Evolutionary conservation across 1,140 invertebrate species (phyloP).

Genomic region (Drosophila subpulchrella): DNA sequence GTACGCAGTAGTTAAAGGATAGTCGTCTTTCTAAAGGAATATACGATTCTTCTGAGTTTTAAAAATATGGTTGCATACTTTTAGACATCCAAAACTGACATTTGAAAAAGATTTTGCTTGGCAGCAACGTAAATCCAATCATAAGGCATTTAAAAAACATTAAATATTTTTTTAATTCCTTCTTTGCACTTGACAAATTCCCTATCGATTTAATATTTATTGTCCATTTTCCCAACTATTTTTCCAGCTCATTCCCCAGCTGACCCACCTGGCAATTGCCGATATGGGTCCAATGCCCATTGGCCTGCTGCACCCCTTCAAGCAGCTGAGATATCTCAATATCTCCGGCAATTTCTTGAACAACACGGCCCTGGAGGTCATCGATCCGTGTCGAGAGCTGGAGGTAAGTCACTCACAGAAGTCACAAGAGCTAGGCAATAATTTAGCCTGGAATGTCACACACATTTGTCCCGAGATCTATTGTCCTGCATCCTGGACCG

Average conservation of each 20-base stretch:
- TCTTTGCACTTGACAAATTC: not conserved
- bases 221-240: not conserved
- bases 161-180: too few relatives aligned
- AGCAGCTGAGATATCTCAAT: slow-evolving; percentile 86
- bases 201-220: not conserved
- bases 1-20: too few relatives aligned
- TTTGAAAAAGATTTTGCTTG: too few relatives aligned
- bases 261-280: slow-evolving; percentile 86
- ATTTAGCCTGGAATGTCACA: slow-evolving; percentile 22
- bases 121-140: too few relatives aligned
- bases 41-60: too few relatives aligned
- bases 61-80: too few relatives aligned
- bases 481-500: slow-evolving; percentile 24
- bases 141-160: too few relatives aligned
- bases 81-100: too few relatives aligned
- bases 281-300: slow-evolving; percentile 86
- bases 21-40: too few relatives aligned
- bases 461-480: slow-evolving; percentile 35
- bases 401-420: slow-evolving; percentile 70
- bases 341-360: slow-evolving; percentile 86
- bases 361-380: slow-evolving; percentile 82
- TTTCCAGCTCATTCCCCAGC: slow-evolving; percentile 84
- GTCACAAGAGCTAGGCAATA: slow-evolving; percentile 13
- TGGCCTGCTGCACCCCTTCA: slow-evolving; percentile 85
- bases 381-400: slow-evolving; percentile 79